These are phyloP conservation scores for Prunella strophiata DNA, from an alignment of 2,797 vertebrate species.

Conservation along the genomic window DNA sequence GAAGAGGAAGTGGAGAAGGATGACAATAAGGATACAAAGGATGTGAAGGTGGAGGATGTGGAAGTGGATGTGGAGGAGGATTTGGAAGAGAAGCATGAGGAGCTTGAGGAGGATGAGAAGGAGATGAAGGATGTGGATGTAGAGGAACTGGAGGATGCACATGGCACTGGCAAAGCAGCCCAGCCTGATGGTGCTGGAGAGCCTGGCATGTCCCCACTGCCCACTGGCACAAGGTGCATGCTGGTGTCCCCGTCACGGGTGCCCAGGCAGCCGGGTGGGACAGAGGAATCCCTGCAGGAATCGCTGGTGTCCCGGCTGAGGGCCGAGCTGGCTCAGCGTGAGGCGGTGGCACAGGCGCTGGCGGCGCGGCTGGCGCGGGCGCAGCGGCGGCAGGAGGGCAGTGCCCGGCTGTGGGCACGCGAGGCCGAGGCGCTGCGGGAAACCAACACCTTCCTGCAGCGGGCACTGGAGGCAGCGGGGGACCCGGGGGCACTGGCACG, in stretches of 20 bases:
- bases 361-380: not conserved
- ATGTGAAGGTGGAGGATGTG: not conserved
- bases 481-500: rapidly evolving
- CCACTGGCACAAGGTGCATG: not conserved
- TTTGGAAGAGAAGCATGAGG: not conserved
- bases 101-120: not conserved
- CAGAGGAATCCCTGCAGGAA: not conserved
- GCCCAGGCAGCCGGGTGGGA: rapidly evolving
- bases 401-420: rapidly evolving
- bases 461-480: not conserved
- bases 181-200: not conserved
- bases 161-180: rapidly evolving
- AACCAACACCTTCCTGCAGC: slow-evolving; percentile 19
- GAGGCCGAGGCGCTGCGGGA: slow-evolving; percentile 11
- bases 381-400: not conserved
- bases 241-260: not conserved
- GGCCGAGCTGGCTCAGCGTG: not conserved
- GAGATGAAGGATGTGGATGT: not conserved
- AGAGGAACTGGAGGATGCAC: not conserved
- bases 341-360: rapidly evolving
- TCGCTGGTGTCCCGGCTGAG: not conserved
- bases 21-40: not conserved
- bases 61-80: not conserved
- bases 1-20: not conserved
- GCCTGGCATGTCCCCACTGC: rapidly evolving